Percentiles rank a stretch among this genome's conserved stretches.
Conservation (phyloP, 2,888 invertebrate genomes). For the Ophonus ardosiacus region DNA sequence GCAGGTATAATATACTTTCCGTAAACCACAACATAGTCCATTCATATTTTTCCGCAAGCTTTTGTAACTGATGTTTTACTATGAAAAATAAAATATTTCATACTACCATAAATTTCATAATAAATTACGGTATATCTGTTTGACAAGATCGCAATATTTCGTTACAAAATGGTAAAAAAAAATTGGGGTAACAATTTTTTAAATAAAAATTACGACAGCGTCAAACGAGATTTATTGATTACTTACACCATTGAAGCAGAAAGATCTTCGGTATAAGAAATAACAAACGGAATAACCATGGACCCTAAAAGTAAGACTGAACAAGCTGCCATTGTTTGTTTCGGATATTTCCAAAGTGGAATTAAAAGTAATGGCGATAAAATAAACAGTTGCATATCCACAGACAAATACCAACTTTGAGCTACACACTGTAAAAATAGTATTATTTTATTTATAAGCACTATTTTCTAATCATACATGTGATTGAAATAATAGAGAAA, state of each 20-base stretch:
- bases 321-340: constrained; percentile 14
- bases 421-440: constrained; percentile 67
- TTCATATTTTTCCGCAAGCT: too few relatives aligned
- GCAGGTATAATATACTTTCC: too few relatives aligned
- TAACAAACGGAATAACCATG: constrained; percentile 40
- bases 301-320: constrained; percentile 30
- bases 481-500: too few relatives aligned
- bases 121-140: too few relatives aligned
- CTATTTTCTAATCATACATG: background rate
- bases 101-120: too few relatives aligned
- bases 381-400: constrained; percentile 66
- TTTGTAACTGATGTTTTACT: background rate
- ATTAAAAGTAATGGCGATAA: constrained; percentile 66
- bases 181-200: too few relatives aligned
- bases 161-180: too few relatives aligned
- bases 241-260: background rate
- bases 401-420: constrained; percentile 66
- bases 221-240: background rate
- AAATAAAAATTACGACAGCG: background rate
- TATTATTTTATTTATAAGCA: constrained; percentile 66
- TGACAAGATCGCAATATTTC: too few relatives aligned
- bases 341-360: constrained; percentile 68
- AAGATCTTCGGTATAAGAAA: constrained; percentile 66
- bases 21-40: too few relatives aligned
- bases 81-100: constrained; percentile 28